Conservation (phyloP, 2,113 vertebrate genomes). For the Hiodon tergisus region DNA sequence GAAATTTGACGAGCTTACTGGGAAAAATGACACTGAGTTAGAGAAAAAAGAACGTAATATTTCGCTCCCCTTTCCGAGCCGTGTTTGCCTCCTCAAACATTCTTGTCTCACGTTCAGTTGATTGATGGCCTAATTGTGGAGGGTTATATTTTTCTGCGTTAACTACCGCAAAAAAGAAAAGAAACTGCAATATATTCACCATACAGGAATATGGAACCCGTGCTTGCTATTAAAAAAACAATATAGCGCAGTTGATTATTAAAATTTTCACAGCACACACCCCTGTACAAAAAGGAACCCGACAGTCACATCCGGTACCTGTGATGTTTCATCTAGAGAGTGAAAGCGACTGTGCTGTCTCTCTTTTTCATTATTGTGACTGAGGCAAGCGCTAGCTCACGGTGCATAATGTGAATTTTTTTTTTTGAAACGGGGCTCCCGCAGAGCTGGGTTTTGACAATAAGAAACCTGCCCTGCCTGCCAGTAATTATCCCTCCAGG, state of each 20-base stretch:
- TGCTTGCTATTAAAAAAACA: conserved; percentile 5
- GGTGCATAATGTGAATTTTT: conserved; percentile 21
- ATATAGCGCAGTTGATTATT: conserved; percentile 1
- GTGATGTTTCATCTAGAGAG: conserved; percentile 6
- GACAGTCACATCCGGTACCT: conserved; percentile 1
- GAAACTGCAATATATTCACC: not conserved
- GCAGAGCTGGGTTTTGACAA: conserved; percentile 15
- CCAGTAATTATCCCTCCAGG: conserved; percentile 24
- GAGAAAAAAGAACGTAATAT: not conserved
- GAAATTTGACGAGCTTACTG: not conserved
- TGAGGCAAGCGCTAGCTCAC: not conserved
- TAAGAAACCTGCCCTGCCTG: not conserved
- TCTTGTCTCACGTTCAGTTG: not conserved
- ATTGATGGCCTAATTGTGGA: conserved; percentile 8
- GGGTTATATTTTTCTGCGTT: not conserved
- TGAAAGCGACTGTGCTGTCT: not conserved
- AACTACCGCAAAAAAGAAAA: not conserved
- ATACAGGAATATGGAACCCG: conserved; percentile 2
- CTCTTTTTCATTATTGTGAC: conserved; percentile 10
- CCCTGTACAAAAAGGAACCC: conserved; percentile 2
- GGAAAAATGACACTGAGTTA: not conserved
- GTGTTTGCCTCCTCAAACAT: not conserved
- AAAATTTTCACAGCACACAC: conserved; percentile 11
- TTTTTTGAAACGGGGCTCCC: not conserved
- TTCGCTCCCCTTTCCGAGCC: not conserved